Conservation (phyloP, 1,140 invertebrate genomes). For the honey bee (Apis mellifera) region Amel_HAv3.1 CM009934.2:12578501-12579000, state of each 20-base stretch:
- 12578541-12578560: slow-evolving; percentile 1
- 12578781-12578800: background rate
- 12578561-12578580: background rate
- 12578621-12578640: background rate
- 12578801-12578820: background rate
- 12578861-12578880: slow-evolving; percentile 11
- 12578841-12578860: background rate
- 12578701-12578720: background rate
- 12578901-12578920: slow-evolving; percentile 25
- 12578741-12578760: no score
- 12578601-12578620: background rate
- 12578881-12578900: background rate
- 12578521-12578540: background rate
- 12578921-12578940: background rate
- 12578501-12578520: slow-evolving; percentile 27
- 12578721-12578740: background rate
- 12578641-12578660: background rate
- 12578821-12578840: no score
- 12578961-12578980: background rate
- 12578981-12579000: slow-evolving; percentile 4
- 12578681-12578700: background rate
- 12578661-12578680: background rate
- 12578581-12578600: background rate
- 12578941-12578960: background rate
- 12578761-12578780: background rate